phyloP scores from a whole-genome alignment of 2,113 vertebrate species.

The Halichoeres trimaculatus region DNA sequence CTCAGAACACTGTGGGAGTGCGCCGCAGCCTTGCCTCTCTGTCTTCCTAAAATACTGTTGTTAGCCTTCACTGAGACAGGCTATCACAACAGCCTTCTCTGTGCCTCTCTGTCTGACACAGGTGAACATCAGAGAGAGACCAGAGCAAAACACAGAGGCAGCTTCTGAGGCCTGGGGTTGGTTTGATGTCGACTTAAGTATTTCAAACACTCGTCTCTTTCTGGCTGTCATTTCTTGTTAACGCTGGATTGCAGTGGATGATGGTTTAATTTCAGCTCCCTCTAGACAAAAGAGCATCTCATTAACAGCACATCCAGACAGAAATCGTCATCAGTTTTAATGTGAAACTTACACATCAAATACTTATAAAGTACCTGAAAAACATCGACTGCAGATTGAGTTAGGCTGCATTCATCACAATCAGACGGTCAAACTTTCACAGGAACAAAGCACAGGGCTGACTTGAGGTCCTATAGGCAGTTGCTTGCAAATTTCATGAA shows the following conservation, averaged over 20 bases:
- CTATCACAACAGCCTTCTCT: conserved; percentile 10
- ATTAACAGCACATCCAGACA: not conserved
- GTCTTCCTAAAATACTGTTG: conserved; percentile 12
- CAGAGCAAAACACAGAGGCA: conserved; percentile 40
- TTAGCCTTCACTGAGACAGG: conserved; percentile 22
- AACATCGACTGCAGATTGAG: not conserved
- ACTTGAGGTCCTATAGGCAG: too few species aligned
- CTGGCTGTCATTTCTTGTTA: conserved; percentile 11
- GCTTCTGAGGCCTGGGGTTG: conserved; percentile 36
- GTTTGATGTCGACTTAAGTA: conserved; percentile 39
- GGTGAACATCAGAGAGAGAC: conserved; percentile 49
- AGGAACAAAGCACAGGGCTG: not conserved
- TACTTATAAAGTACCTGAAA: not conserved
- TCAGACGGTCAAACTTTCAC: not conserved
- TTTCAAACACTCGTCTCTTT: conserved; percentile 16
- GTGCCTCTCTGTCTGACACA: conserved; percentile 20
- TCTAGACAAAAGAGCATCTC: not conserved
- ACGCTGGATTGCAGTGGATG: not conserved
- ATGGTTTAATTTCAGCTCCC: not conserved
- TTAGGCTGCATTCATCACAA: not conserved
- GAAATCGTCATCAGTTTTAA: not conserved
- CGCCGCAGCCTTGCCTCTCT: conserved; percentile 9
- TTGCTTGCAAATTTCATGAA: too few species aligned
- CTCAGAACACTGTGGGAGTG: not conserved
- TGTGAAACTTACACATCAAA: not conserved